Conservation (phyloP, 2,888 invertebrate genomes). For the Athalia cordata region DNA sequence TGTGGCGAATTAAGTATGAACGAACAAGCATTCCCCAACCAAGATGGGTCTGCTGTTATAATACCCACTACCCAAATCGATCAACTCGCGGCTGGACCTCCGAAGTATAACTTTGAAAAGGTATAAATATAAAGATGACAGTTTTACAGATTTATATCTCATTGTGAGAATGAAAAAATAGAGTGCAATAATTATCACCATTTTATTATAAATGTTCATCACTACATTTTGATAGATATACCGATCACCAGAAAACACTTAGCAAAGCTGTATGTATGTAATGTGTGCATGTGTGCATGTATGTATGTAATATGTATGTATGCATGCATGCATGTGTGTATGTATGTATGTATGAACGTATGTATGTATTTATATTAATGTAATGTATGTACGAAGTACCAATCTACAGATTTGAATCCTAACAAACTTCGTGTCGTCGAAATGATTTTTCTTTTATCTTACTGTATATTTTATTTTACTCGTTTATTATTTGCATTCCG, state of each 20-base stretch:
- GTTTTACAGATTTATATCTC: too few species aligned
- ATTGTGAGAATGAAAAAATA: conserved; percentile 52
- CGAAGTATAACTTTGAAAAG: too few species aligned
- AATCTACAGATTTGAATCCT: too few species aligned
- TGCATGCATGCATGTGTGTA: conserved; percentile 51
- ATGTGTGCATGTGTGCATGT: conserved; percentile 49
- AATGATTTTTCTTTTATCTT: conserved; percentile 58
- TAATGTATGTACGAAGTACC: conserved; percentile 15
- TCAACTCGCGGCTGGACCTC: too few species aligned
- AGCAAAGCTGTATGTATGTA: conserved; percentile 66
- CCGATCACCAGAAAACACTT: conserved; percentile 73
- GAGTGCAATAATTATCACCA: conserved; percentile 71
- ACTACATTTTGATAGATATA: conserved; percentile 72
- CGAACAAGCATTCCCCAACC: too few species aligned
- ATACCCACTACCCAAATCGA: too few species aligned
- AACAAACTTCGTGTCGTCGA: neutral
- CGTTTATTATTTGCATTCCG: conserved; percentile 44
- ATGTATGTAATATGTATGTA: conserved; percentile 48
- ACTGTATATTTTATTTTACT: conserved; percentile 49
- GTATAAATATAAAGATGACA: too few species aligned
- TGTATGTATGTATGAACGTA: conserved; percentile 36
- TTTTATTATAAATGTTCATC: conserved; percentile 72
- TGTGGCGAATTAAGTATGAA: too few species aligned
- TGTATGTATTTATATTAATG: conserved; percentile 40
- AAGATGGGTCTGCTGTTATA: too few species aligned